A percentile compares a stretch with the other conserved stretches of the same genome.
Evolutionary conservation across 2,888 invertebrate genomes (phyloP).

Genomic region (Eristalis pertinax): DNA sequence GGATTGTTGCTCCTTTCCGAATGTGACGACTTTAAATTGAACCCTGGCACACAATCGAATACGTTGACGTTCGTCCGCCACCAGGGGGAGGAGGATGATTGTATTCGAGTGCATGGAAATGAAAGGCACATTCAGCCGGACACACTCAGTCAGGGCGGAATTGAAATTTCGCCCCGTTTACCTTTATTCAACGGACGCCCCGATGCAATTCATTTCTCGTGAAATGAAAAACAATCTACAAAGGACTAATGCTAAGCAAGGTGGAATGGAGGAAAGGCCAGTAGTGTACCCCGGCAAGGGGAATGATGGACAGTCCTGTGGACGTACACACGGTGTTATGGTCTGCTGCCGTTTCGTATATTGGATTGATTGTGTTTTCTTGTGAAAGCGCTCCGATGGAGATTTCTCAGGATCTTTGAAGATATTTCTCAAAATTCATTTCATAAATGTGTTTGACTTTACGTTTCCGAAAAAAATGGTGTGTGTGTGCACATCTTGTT

Average conservation of each 20-base stretch:
- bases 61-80: not conserved
- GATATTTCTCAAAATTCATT: not conserved
- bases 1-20: not conserved
- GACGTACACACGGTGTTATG: not conserved
- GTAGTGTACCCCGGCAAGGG: not conserved
- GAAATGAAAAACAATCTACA: conserved; percentile 28
- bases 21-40: not conserved
- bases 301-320: too few species aligned
- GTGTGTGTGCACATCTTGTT: too few species aligned
- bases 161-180: not conserved
- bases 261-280: not conserved
- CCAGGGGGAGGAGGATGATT: not conserved
- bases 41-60: not conserved
- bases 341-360: not conserved
- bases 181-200: conserved; percentile 8
- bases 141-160: not conserved
- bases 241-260: conserved; percentile 15
- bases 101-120: not conserved
- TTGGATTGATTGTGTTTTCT: not conserved
- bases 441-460: not conserved
- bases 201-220: conserved; percentile 18
- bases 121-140: not conserved
- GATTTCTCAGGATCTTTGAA: too few species aligned
- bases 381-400: not conserved
- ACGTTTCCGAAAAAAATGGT: too few species aligned